phyloP scores from a whole-genome alignment of 2,113 vertebrate genomes.

The Oxyura jamaicensis region DNA sequence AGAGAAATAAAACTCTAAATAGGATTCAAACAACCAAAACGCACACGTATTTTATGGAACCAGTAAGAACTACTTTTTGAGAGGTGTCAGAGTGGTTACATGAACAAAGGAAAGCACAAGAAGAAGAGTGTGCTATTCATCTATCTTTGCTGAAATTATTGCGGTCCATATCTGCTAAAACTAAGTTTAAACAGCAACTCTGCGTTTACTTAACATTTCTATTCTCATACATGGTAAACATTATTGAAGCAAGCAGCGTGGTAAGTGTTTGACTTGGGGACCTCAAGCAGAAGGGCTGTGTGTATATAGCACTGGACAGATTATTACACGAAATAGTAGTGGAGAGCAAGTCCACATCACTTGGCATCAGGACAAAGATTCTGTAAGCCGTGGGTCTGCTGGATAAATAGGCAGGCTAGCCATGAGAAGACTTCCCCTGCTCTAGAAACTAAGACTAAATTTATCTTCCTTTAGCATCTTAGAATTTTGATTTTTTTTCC shows the following conservation, averaged over 20 bases:
- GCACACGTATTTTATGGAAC: not conserved
- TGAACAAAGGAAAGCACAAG: not conserved
- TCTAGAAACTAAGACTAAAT: not conserved
- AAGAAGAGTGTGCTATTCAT: not conserved
- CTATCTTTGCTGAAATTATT: not conserved
- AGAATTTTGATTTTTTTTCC: not conserved
- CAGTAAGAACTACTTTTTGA: not conserved
- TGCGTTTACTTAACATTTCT: not conserved
- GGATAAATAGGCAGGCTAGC: not conserved
- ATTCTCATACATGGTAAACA: not conserved
- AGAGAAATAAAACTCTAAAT: conserved; percentile 58
- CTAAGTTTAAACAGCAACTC: not conserved
- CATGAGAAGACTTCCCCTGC: not conserved
- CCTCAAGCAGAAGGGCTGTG: not conserved
- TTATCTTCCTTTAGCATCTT: not conserved
- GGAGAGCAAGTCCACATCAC: not conserved
- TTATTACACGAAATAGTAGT: not conserved
- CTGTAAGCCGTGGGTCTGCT: not conserved
- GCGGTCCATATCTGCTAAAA: not conserved
- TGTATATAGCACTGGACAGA: not conserved
- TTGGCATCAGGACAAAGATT: not conserved
- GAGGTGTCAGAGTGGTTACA: not conserved
- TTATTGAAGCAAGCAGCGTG: not conserved
- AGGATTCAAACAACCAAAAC: conserved; percentile 12
- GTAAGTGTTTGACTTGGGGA: not conserved